phyloP scores from a whole-genome alignment of 37 sponge, comb jelly and placozoan genomes.

The Corticium candelabrum region DNA sequence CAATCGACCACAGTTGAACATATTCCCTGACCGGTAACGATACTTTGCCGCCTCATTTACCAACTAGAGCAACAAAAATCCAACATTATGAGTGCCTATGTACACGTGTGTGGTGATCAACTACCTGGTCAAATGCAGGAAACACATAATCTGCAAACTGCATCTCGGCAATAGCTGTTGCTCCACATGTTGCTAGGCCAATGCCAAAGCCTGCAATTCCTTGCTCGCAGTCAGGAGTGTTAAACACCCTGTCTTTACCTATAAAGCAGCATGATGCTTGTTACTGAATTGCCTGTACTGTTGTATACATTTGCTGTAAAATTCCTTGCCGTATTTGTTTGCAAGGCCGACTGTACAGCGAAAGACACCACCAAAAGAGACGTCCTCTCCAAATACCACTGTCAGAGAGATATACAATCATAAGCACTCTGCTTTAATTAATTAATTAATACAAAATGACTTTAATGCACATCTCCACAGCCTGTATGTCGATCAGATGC shows the following conservation, averaged over 20 bases:
- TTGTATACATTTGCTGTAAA: background rate
- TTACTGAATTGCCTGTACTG: conserved; percentile 6
- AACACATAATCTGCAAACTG: conserved; percentile 99
- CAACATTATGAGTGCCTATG: background rate
- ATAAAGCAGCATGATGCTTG: background rate
- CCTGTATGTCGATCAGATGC: no score
- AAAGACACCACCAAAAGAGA: conserved; percentile 97
- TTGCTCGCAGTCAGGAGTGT: conserved; percentile 89
- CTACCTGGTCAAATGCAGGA: conserved; percentile 95
- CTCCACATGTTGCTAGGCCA: conserved; percentile 80
- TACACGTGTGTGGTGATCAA: background rate
- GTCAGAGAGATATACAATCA: background rate
- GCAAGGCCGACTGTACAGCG: conserved; percentile 79
- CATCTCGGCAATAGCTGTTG: conserved; percentile 96
- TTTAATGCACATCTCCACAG: no score
- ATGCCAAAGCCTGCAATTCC: conserved; percentile 94
- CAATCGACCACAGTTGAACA: conserved; percentile 79
- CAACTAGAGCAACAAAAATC: conserved; percentile 44
- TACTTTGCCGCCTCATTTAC: conserved; percentile 95
- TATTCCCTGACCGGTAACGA: conserved; percentile 85
- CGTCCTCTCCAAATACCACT: conserved; percentile 92
- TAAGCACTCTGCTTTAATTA: no score
- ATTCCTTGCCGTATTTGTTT: conserved; percentile 78
- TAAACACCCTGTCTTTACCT: conserved; percentile 87
- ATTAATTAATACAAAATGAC: no score